Evolutionary conservation across 2,888 invertebrate genomes (phyloP).

Genomic region (Hecatera dysodea): DNA sequence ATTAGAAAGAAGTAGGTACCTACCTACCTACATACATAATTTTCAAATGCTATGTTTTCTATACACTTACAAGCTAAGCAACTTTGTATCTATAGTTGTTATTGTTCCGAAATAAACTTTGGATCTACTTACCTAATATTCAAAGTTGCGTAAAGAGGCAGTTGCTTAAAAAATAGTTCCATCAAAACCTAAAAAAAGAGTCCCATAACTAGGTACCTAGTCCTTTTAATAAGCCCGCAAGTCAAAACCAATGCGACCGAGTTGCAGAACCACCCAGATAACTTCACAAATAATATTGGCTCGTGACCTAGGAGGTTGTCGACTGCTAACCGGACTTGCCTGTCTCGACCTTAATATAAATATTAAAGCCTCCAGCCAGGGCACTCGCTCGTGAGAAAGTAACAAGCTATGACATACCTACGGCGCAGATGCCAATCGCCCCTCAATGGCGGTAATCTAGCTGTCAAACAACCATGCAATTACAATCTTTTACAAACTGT

Average conservation of each 20-base stretch:
- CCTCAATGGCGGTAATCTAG: constrained; percentile 18
- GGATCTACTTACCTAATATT: background rate
- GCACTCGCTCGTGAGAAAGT: constrained; percentile 30
- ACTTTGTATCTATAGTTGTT: background rate
- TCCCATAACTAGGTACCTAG: background rate
- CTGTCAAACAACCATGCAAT: constrained; percentile 29
- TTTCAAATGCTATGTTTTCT: background rate
- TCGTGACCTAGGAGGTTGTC: too few species aligned
- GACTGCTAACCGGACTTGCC: too few species aligned
- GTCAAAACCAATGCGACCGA: background rate
- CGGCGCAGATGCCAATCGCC: constrained; percentile 28
- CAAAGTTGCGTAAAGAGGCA: background rate
- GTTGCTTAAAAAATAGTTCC: too few species aligned
- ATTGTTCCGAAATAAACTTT: background rate
- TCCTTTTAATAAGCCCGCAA: background rate
- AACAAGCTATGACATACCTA: constrained; percentile 30
- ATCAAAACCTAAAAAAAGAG: too few species aligned
- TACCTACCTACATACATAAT: background rate
- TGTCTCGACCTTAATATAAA: too few species aligned
- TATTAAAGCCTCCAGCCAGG: too few species aligned
- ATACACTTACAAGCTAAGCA: background rate
- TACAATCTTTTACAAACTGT: constrained; percentile 12
- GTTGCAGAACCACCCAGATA: background rate
- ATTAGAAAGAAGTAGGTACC: too few species aligned
- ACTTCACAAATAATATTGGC: constrained; percentile 35